phyloP scores from a whole-genome alignment of 2,888 invertebrate species.

The Tenthredo amoena region DNA sequence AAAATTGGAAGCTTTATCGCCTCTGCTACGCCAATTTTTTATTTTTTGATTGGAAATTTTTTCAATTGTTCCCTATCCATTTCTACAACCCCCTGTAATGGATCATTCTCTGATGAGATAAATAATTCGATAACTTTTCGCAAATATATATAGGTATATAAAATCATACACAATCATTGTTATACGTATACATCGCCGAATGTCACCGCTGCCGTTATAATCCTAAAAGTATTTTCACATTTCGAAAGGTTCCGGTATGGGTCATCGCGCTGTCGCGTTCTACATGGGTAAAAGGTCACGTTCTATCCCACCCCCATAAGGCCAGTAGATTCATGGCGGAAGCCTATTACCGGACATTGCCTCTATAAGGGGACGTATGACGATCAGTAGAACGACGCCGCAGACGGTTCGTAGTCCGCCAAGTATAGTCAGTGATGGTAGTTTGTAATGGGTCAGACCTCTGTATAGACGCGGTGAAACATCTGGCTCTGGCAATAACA shows the following conservation, averaged over 20 bases:
- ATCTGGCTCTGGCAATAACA: conserved; percentile 30
- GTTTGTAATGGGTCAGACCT: conserved; percentile 31
- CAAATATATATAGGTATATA: not conserved
- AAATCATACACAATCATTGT: not conserved
- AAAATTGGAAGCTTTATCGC: conserved; percentile 70
- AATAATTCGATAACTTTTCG: not conserved
- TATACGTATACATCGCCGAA: not conserved
- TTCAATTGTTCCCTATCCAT: conserved; percentile 58
- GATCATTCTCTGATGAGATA: not conserved
- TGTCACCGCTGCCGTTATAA: not conserved
- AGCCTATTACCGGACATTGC: conserved; percentile 35
- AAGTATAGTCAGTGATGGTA: conserved; percentile 15
- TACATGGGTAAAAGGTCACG: not conserved
- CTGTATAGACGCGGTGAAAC: conserved; percentile 6
- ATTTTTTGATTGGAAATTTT: conserved; percentile 64
- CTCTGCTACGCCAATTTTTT: conserved; percentile 53
- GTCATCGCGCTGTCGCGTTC: not conserved
- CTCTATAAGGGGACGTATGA: conserved; percentile 23
- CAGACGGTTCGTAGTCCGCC: not conserved
- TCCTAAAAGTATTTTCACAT: not conserved
- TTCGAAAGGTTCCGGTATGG: not conserved
- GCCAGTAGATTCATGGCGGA: not conserved
- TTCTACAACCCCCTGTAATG: conserved; percentile 43
- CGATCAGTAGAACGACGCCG: not conserved
- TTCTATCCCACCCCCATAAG: conserved; percentile 1